Base-by-base conservation (phyloP, 2,888 invertebrate species). In the Drosophila infuscata region DNA sequence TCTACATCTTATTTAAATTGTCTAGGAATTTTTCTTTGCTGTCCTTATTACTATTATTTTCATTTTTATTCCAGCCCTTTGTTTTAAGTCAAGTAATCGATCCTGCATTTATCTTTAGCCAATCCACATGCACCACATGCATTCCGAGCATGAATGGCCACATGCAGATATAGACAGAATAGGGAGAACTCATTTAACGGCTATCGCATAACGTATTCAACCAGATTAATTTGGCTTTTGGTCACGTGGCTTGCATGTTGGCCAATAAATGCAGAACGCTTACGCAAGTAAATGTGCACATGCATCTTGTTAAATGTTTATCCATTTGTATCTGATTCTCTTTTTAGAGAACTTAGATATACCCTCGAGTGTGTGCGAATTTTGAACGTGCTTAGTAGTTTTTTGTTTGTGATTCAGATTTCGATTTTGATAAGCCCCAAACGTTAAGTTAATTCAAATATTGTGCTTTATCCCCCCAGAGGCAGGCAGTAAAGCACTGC, bases 391-490 rank as follows among this genome's bases (percentile, higher is more conserved):
- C n/a, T 41, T n/a, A 7, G 12, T 30, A 4, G 30, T 12, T 53
- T 33, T 52, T 33, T 3, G 35, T 1, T 35, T 25, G 35, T 53
- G 8, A 15, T 49, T 17, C 9, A 17, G 12, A 33, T 38, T 54
- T 29, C 29, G 29, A 29, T 51, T 66, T 41, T 36, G 65, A 66
- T 52, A 62, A 52, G 17, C 36, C 32, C 1, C 29, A 20, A 46
- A 30, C 6, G 15, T 36, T 15, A 17, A 35, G 15, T 15, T 35
- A 59, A 46, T 35, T 36, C 46, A 53, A 52, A 41, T 29, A 62
- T 56, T 59, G 61, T 53, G 53, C n/a, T 59, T 65, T 73, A 74
- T 54, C 59, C 62, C 62, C 59, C 63, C 33, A 58, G n/a, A 29
- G 36, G 7, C 29, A 17, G 4, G 25, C 20, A 33, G 54, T 46